Conservation (phyloP, 2,797 vertebrate species). For the Hafferia zeledoni region DNA sequence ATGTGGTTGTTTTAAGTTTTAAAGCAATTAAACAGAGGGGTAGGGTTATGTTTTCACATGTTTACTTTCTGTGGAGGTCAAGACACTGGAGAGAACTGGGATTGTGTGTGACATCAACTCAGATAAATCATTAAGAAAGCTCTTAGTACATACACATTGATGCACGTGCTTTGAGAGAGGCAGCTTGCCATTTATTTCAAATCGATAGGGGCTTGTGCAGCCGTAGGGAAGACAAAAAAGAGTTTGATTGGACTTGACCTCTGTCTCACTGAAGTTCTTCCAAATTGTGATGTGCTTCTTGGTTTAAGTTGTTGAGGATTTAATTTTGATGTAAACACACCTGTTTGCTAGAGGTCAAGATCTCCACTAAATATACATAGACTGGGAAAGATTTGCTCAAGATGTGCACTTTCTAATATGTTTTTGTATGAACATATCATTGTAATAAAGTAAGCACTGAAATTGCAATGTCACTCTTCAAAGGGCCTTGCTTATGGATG, state of each 20-base stretch:
- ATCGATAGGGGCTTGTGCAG: constrained; percentile 1
- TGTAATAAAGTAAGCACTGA: neutral
- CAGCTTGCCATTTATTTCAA: constrained; percentile 20
- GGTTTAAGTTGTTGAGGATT: neutral
- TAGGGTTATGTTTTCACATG: neutral
- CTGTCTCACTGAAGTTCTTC: neutral
- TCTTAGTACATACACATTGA: neutral
- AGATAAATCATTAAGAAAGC: constrained; percentile 46
- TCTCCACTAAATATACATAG: neutral
- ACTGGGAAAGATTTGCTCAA: neutral
- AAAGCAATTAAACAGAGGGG: neutral
- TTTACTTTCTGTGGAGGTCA: constrained; percentile 36
- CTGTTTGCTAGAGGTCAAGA: neutral
- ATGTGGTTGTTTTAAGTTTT: neutral
- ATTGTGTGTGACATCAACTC: neutral
- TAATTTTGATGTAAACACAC: neutral
- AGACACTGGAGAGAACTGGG: neutral
- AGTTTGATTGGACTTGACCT: neutral
- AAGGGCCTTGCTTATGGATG: neutral
- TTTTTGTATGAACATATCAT: neutral
- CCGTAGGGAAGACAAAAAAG: neutral
- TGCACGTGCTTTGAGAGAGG: neutral
- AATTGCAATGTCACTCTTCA: neutral
- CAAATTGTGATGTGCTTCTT: neutral
- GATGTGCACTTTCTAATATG: neutral